Conservation (phyloP, 2,797 vertebrate species). For the Telmatherina bonti region DNA sequence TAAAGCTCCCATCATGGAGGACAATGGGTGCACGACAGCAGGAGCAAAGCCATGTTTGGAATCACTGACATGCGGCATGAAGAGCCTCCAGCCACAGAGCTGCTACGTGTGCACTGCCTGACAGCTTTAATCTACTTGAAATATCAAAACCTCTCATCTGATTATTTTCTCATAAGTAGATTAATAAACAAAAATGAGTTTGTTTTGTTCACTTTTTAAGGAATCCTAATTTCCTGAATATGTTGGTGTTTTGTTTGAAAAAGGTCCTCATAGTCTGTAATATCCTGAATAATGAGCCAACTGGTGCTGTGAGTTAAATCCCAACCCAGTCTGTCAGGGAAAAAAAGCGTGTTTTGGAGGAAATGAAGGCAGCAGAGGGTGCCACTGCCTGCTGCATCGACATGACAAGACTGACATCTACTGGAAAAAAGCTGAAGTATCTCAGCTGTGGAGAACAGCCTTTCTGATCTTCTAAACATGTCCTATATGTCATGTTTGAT, state of each 20-base stretch:
- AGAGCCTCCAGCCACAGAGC: not conserved
- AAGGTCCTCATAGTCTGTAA: not conserved
- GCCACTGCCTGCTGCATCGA: not conserved
- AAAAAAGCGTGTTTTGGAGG: not conserved
- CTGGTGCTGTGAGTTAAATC: conserved; percentile 10
- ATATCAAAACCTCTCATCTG: not conserved
- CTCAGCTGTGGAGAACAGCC: not conserved
- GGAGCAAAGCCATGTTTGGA: conserved; percentile 17
- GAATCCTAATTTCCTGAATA: not conserved
- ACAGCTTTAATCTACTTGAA: not conserved
- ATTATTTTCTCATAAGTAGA: not conserved
- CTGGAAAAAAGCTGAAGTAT: conserved; percentile 50
- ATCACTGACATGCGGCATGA: conserved; percentile 21
- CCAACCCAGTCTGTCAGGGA: not conserved
- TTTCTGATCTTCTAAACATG: not conserved
- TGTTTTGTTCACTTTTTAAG: not conserved
- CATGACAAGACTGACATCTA: conserved; percentile 66
- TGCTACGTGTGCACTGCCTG: not conserved
- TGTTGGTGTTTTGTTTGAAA: conserved; percentile 7
- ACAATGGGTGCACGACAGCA: conserved; percentile 29
- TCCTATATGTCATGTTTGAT: not conserved
- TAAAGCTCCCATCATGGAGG: conserved; percentile 34
- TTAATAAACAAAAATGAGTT: not conserved
- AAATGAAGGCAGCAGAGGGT: not conserved
- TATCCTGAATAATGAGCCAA: not conserved